Percentiles rank a stretch among this genome's conserved stretches.
phyloP scores from a whole-genome alignment of 2,113 vertebrate genomes.

The Phylloscopus whistleri region DNA sequence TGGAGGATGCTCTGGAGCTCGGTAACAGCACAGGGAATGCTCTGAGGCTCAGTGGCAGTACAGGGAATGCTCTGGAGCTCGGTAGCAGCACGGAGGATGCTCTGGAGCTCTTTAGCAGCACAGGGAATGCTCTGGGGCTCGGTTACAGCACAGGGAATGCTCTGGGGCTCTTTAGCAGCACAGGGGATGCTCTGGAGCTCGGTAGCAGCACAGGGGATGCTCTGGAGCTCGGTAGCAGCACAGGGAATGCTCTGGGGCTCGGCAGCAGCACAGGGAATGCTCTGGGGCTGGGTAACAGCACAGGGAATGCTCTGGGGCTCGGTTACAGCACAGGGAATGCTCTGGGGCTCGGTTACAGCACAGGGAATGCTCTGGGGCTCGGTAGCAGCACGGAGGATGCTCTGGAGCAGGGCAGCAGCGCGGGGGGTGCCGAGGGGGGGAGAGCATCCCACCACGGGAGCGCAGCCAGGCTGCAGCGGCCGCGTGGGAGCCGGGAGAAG shows the following conservation, averaged over 20 bases:
- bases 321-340: accelerated
- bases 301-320: background rate
- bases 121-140: background rate
- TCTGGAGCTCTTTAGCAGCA: accelerated
- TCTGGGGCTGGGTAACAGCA: background rate
- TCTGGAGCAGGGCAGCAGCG: background rate
- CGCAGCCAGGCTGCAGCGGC: background rate
- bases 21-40: too few species aligned
- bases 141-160: background rate
- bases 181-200: background rate
- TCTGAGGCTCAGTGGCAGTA: too few species aligned
- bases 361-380: accelerated
- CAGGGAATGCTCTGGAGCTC: background rate
- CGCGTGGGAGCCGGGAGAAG: background rate
- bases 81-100: background rate
- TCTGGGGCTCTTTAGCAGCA: background rate
- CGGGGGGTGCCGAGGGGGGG: accelerated
- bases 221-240: background rate
- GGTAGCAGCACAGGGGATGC: background rate
- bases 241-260: background rate
- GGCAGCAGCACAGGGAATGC: accelerated
- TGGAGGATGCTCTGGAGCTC: too few species aligned
- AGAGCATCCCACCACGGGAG: background rate
- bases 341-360: background rate
- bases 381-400: background rate